Percentiles rank a stretch among this genome's conserved stretches.
These are phyloP conservation scores for Sciurus vulgaris DNA, from an alignment of 2,797 vertebrate genomes.

Conservation along the genomic window DNA sequence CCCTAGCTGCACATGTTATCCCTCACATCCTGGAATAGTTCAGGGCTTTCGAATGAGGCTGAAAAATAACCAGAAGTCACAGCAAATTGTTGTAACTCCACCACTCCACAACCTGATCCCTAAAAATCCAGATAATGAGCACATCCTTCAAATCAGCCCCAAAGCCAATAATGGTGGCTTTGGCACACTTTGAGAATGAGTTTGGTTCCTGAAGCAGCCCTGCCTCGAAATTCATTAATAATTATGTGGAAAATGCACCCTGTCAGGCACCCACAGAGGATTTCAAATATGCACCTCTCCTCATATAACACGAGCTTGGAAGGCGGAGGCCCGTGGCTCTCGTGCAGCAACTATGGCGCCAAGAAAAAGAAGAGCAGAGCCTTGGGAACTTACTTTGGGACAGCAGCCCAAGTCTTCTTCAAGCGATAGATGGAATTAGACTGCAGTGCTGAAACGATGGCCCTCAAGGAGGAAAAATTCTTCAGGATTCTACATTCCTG, in stretches of 20 bases:
- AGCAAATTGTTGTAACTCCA: neutral
- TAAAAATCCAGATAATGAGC: neutral
- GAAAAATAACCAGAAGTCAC: neutral
- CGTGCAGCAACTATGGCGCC: neutral
- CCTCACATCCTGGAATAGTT: neutral
- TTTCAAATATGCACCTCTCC: neutral
- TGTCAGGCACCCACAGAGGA: neutral
- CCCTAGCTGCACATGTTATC: neutral
- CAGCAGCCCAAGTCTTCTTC: conserved; percentile 94
- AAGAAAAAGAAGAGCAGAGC: neutral
- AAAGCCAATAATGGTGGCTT: neutral
- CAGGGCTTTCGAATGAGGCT: neutral
- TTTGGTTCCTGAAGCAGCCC: neutral
- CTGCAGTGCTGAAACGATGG: conserved; percentile 96
- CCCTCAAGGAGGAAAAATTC: conserved; percentile 97
- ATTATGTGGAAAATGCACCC: neutral
- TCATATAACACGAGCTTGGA: neutral
- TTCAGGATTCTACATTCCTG: conserved; percentile 98
- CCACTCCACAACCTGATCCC: neutral
- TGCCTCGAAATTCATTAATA: neutral
- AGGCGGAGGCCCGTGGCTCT: neutral
- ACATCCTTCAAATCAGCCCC: neutral
- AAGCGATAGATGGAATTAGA: conserved; percentile 96
- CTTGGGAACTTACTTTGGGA: conserved; percentile 93
- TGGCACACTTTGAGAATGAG: neutral